These are phyloP conservation scores for Drosophila affinis DNA, from an alignment of 2,888 invertebrate genomes.

Conservation along the genomic window DNA sequence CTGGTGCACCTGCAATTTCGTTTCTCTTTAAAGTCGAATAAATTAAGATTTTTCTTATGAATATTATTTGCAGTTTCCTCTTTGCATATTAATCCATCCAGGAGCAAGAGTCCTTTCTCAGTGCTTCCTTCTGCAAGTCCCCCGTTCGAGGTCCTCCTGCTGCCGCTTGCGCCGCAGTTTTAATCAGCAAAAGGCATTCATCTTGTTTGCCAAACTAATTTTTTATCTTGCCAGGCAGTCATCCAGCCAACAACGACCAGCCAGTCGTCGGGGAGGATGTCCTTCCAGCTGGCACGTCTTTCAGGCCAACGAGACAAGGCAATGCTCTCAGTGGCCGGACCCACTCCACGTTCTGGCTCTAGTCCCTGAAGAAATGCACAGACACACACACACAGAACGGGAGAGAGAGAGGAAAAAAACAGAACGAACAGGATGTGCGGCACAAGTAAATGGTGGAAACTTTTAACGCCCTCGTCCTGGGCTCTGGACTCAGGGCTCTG, in stretches of 20 bases:
- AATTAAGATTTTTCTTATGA: conserved; percentile 4
- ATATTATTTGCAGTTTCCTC: conserved; percentile 9
- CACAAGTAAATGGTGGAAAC: conserved; percentile 68
- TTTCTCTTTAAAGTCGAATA: conserved; percentile 17
- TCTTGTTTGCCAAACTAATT: conserved; percentile 80
- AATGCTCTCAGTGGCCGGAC: conserved; percentile 24
- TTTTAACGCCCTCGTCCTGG: conserved; percentile 72
- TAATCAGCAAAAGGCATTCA: conserved; percentile 82
- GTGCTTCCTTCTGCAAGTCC: not conserved
- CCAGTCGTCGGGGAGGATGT: conserved; percentile 9
- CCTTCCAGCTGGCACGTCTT: conserved; percentile 59
- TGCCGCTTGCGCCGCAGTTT: conserved; percentile 59
- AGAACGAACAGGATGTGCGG: conserved; percentile 47
- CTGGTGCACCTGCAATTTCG: too few species aligned
- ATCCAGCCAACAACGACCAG: conserved; percentile 32
- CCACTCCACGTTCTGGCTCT: not conserved
- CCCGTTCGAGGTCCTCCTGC: not conserved
- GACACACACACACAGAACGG: conserved; percentile 24
- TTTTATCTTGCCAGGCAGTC: conserved; percentile 72
- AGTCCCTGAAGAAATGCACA: conserved; percentile 75
- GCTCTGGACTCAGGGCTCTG: conserved; percentile 9
- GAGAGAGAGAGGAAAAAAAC: conserved; percentile 19
- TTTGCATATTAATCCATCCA: conserved; percentile 37
- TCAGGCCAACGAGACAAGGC: conserved; percentile 70
- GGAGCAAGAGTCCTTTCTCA: conserved; percentile 33